Conservation (phyloP, 2,797 vertebrate species). For the Coendou prehensilis region DNA sequence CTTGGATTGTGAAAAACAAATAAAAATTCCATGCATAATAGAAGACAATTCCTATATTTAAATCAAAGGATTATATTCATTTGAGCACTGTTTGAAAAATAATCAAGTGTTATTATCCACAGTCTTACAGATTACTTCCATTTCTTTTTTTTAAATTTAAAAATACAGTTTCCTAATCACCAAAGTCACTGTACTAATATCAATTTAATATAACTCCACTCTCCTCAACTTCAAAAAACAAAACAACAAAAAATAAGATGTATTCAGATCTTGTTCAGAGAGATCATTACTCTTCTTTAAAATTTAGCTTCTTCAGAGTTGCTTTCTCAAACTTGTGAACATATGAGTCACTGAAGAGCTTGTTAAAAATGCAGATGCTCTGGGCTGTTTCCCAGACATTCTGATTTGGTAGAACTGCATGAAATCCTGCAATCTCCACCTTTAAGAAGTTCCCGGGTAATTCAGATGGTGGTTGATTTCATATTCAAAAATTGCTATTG, state of each 20-base stretch:
- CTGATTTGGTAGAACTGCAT: not conserved
- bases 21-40: conserved; percentile 65
- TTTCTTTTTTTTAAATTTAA: conserved; percentile 59
- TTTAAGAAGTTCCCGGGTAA: not conserved
- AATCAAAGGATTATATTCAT: conserved; percentile 70
- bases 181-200: conserved; percentile 19
- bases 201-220: conserved; percentile 2
- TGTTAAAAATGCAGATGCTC: conserved; percentile 19
- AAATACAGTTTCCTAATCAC: conserved; percentile 53
- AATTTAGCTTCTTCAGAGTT: conserved; percentile 49
- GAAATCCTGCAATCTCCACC: not conserved
- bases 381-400: not conserved
- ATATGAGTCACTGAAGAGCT: conserved; percentile 35
- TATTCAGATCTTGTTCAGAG: not conserved
- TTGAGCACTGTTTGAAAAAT: conserved; percentile 73
- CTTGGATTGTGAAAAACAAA: conserved; percentile 66
- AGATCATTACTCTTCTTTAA: conserved; percentile 12
- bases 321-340: not conserved
- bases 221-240: not conserved
- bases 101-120: conserved; percentile 69
- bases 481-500: not conserved
- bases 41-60: conserved; percentile 64
- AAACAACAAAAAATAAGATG: not conserved
- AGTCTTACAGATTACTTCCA: conserved; percentile 71
- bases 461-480: not conserved